These are phyloP conservation scores for Aspidoscelis tigris DNA, from an alignment of 2,113 vertebrate species.

Conservation along the genomic window DNA sequence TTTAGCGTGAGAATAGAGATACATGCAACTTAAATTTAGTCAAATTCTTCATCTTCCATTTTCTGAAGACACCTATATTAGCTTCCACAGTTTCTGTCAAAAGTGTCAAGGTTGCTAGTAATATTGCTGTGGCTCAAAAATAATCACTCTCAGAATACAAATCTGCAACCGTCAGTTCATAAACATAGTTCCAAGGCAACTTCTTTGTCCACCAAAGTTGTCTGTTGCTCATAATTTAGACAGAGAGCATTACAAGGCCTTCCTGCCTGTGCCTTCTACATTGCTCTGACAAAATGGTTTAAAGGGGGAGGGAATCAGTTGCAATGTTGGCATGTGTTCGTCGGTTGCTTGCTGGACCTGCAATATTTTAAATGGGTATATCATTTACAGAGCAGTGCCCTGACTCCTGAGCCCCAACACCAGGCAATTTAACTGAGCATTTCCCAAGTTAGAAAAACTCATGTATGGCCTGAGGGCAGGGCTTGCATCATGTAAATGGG, in stretches of 20 bases:
- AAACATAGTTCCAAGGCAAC: neutral
- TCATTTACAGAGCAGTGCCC: neutral
- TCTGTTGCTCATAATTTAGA: neutral
- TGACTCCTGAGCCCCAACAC: neutral
- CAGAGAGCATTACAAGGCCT: neutral
- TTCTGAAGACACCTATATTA: neutral
- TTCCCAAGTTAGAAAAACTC: constrained; percentile 7
- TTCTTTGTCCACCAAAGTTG: neutral
- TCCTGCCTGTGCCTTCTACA: neutral
- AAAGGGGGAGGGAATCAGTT: neutral
- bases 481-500: neutral
- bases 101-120: neutral
- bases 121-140: neutral
- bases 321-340: neutral
- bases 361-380: neutral
- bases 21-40: neutral
- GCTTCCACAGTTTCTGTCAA: neutral
- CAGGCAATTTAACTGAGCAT: neutral
- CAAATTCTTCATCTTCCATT: neutral
- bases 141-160: neutral
- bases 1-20: neutral
- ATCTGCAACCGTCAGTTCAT: neutral
- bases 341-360: neutral
- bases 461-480: neutral
- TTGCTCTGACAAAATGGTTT: neutral